Conservation (phyloP, 2,888 invertebrate species). For the Xestoiulus laeticollis region DNA sequence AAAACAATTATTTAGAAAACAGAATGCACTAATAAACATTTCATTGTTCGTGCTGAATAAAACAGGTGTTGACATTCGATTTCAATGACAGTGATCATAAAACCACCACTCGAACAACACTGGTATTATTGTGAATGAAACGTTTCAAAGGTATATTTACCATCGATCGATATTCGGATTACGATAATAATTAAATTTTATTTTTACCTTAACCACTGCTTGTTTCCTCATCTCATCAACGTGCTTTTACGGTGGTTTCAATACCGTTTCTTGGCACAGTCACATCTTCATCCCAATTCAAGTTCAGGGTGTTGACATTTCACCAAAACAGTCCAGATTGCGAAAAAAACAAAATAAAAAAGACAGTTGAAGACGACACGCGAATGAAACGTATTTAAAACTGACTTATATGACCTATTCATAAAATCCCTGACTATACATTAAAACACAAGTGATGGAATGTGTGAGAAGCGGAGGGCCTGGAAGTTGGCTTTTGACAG, state of each 20-base stretch:
- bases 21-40: no score
- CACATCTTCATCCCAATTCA: neutral
- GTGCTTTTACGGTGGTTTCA: neutral
- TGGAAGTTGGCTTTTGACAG: neutral
- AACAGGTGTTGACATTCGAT: no score
- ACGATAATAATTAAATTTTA: no score
- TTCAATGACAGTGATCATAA: no score
- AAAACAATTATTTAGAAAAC: no score
- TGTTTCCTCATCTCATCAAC: neutral
- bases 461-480: conserved; percentile 41
- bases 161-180: no score
- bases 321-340: neutral
- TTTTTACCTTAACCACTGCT: neutral
- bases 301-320: neutral
- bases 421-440: neutral
- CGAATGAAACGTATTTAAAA: neutral
- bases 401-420: neutral
- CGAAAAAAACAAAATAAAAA: neutral
- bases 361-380: neutral
- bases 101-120: no score
- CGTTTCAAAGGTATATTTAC: neutral
- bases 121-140: neutral
- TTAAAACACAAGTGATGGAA: neutral
- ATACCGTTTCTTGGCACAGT: neutral
- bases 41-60: no score